These are phyloP conservation scores for rabbit (Oryctolagus cuniculus) DNA, from an alignment of 2,113 vertebrate species.

Conservation along the genomic window DNA sequence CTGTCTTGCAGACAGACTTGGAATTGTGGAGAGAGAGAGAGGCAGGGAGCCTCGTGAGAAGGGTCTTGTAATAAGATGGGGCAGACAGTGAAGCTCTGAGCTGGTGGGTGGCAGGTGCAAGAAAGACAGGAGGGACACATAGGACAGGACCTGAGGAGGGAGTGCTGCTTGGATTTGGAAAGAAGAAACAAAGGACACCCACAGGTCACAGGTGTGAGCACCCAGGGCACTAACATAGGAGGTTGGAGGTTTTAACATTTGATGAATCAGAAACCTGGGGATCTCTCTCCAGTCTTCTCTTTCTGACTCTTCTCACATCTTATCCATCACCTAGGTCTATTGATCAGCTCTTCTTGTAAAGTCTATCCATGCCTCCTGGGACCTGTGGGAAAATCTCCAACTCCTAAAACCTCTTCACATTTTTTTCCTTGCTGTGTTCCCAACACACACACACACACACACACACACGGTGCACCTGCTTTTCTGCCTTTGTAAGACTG, in stretches of 20 bases:
- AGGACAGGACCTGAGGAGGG: not conserved
- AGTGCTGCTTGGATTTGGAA: not conserved
- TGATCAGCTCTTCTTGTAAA: not conserved
- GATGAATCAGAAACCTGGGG: not conserved
- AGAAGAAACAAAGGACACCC: not conserved
- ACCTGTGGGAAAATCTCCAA: not conserved
- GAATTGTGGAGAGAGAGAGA: not conserved
- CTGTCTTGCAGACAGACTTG: conserved; percentile 1
- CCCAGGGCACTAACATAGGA: not conserved
- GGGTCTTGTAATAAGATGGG: not conserved
- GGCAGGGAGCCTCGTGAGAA: not conserved
- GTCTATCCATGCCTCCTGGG: not conserved
- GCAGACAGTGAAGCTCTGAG: not conserved
- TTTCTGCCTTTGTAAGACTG: not conserved
- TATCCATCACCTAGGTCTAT: not conserved
- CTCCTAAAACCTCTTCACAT: not conserved
- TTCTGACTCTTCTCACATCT: not conserved
- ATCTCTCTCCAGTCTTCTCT: not conserved
- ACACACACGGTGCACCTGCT: not conserved
- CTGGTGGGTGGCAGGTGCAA: not conserved
- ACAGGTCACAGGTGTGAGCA: not conserved
- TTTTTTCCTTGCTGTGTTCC: not conserved
- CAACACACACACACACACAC: not conserved
- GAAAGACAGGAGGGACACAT: not conserved
- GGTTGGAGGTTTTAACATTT: not conserved